A percentile compares a stretch with the other conserved stretches of the same genome.
phyloP scores from a whole-genome alignment of 1,140 invertebrate species.

The Stenopsyche tienmushanensis region DNA sequence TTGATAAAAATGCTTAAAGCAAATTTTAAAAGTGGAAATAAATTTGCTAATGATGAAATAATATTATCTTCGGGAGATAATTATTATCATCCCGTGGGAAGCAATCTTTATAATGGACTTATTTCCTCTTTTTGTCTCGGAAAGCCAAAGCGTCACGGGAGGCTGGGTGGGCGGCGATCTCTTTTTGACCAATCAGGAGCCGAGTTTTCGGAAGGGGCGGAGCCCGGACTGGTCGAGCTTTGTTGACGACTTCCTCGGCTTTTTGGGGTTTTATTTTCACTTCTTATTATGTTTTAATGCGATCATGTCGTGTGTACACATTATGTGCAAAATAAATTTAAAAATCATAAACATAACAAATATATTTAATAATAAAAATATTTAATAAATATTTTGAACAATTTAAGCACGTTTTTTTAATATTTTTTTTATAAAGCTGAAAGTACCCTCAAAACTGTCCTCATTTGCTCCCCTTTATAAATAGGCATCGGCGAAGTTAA shows the following conservation, averaged over 20 bases:
- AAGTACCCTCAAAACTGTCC: too few species aligned
- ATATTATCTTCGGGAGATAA: not conserved
- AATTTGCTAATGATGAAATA: too few species aligned
- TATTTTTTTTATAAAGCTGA: too few species aligned
- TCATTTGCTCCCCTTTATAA: too few species aligned
- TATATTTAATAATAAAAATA: not conserved
- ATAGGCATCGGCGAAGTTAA: not conserved
- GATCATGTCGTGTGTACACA: too few species aligned
- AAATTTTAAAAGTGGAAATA: too few species aligned
- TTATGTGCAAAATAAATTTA: too few species aligned
- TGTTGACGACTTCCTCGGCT: not conserved
- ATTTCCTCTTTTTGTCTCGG: slow-evolving; percentile 25
- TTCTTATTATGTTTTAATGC: too few species aligned
- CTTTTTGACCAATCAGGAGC: slow-evolving; percentile 3
- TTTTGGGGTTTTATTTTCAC: not conserved
- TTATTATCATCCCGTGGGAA: not conserved
- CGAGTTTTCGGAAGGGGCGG: slow-evolving; percentile 5
- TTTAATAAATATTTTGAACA: too few species aligned
- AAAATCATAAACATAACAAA: not conserved
- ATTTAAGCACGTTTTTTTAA: too few species aligned
- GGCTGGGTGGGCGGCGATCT: slow-evolving; percentile 21
- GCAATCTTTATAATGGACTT: slow-evolving; percentile 1
- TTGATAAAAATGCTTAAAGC: too few species aligned
- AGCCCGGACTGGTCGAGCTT: not conserved
- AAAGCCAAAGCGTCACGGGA: slow-evolving; percentile 31